phyloP scores from a whole-genome alignment of 2,888 invertebrate species.

The Thalpophila matura region DNA sequence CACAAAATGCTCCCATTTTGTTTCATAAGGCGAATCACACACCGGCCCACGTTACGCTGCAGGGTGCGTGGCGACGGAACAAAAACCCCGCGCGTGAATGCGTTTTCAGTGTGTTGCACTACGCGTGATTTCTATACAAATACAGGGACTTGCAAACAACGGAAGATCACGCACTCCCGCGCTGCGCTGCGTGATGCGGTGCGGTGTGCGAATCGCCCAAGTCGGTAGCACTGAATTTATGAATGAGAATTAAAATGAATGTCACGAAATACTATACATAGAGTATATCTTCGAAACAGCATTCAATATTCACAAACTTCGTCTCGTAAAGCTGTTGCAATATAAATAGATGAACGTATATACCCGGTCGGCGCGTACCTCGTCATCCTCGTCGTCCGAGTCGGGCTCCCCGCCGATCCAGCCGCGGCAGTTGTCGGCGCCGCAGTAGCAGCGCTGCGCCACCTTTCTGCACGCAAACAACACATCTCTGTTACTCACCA shows the following conservation, averaged over 20 bases:
- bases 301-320: not conserved
- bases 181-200: too few relatives aligned
- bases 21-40: too few relatives aligned
- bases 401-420: conserved; percentile 98
- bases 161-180: too few relatives aligned
- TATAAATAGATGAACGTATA: conserved; percentile 34
- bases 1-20: too few relatives aligned
- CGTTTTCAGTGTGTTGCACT: too few relatives aligned
- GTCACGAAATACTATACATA: conserved; percentile 25
- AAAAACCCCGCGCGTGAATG: too few relatives aligned
- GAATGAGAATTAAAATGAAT: not conserved
- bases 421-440: conserved; percentile 96
- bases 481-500: conserved; percentile 57
- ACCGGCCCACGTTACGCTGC: too few relatives aligned
- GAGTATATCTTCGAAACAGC: conserved; percentile 29
- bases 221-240: not conserved
- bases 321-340: conserved; percentile 22
- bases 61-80: too few relatives aligned
- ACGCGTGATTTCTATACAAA: too few relatives aligned
- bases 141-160: too few relatives aligned
- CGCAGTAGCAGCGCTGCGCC: conserved; percentile 99
- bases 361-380: conserved; percentile 69
- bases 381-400: conserved; percentile 87
- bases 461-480: conserved; percentile 93
- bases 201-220: too few relatives aligned